Evolutionary conservation across 2,113 vertebrate species (phyloP).

Genomic region (Ifrita kowaldi): DNA sequence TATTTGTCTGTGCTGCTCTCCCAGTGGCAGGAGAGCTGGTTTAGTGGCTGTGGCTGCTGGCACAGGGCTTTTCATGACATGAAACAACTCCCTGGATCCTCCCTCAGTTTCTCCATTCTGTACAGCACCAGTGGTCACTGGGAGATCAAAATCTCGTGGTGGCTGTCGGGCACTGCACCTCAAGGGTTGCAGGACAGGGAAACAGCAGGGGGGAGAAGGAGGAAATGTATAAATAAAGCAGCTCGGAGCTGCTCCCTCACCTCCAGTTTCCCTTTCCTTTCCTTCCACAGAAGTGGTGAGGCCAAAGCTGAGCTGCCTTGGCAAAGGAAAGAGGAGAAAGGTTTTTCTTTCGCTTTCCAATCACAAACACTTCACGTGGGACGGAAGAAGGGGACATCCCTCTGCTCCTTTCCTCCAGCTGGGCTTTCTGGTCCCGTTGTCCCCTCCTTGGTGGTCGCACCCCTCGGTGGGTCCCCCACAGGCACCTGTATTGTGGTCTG

Average conservation of each 20-base stretch:
- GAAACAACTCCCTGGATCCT: not conserved
- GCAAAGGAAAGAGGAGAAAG: not conserved
- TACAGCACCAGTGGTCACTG: not conserved
- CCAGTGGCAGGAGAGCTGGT: not conserved
- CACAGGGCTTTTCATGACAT: not conserved
- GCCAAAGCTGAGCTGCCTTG: not conserved
- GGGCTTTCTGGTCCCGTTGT: not conserved
- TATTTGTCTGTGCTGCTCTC: not conserved
- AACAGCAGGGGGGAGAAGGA: not conserved
- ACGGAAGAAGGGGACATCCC: not conserved
- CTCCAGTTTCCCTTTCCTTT: not conserved
- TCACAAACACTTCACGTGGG: not conserved
- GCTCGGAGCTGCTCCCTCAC: not conserved
- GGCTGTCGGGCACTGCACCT: not conserved
- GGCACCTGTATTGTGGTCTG: not conserved
- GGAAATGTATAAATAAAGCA: not conserved
- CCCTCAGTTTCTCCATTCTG: not conserved
- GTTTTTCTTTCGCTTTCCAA: constrained; percentile 9
- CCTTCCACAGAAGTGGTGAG: not conserved
- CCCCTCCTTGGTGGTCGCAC: accelerated
- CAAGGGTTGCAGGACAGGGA: not conserved
- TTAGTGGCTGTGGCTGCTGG: not conserved
- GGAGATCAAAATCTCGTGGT: not conserved
- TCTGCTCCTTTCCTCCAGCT: not conserved
- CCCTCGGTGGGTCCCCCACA: accelerated